Evolutionary conservation across 1,140 invertebrate species (phyloP), one percentile per base, ranked within the genome.

Genomic region (Cecropterus lyciades): DNA sequence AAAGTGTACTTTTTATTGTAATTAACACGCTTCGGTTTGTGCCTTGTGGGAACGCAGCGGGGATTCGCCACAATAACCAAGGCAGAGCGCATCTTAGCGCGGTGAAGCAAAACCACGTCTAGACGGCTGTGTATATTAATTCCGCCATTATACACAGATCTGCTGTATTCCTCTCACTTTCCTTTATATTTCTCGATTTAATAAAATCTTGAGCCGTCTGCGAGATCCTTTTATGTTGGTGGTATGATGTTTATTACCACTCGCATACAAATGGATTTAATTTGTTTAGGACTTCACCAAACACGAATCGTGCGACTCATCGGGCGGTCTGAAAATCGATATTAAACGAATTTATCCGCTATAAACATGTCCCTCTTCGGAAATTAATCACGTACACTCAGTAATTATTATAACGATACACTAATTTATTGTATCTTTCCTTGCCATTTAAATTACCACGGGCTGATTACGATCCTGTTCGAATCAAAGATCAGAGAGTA

Each of bases 51-150:
- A 89, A 89, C 82, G 40, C 82, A 75, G 80, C 83, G 80, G 84
- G 85, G 72, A 79, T 76, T 82, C 73, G 85, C 84, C 82, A 77
- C 84, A 84, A 82, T 64, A 74, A 65, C 67, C 70, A 72, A 68
- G 76, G 77, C 73, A 75, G n/a, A n/a, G 79, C 77, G 73, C 63
- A 75, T 73, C 77, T 78, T 69, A 69, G 71, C 67, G 79, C 81
- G 83, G 55, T 67, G 72, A 79, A 82, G 84, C 85, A 87, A 87
- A 89, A 87, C 84, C 82, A 76, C 73, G 87, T 87, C 87, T 88
- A 91, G 87, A 91, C 80, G 67, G 55, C 67, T 75, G 66, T 81
- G 72, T 84, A 75, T 79, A 83, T 79, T 75, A 84, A 80, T 65
- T 75, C 71, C 68, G 65, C 78, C 73, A 84, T 82, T 84, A 80